Evolutionary conservation across 2,113 vertebrate species (phyloP).

Genomic region (Lycocorax pyrrhopterus): DNA sequence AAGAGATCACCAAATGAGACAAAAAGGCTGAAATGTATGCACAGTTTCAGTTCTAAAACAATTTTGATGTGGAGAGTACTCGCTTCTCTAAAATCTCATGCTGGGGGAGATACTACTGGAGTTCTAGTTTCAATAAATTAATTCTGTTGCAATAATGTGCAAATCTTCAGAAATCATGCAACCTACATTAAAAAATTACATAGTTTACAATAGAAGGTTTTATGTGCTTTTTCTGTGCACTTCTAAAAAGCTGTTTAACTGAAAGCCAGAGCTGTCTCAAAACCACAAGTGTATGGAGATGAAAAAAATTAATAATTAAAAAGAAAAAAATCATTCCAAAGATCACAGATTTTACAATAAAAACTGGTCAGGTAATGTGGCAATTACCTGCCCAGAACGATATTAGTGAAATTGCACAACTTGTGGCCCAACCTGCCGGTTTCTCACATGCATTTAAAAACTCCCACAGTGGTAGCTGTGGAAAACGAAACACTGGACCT

Average conservation of each 20-base stretch:
- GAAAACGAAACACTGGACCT: not conserved
- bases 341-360: not conserved
- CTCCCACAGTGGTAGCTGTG: not conserved
- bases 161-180: not conserved
- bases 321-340: not conserved
- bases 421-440: rapidly evolving
- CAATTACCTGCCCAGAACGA: not conserved
- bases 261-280: not conserved
- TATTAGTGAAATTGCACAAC: not conserved
- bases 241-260: not conserved
- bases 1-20: not conserved
- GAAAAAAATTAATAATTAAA: not conserved
- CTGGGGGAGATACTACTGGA: not conserved
- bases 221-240: not conserved
- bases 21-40: not conserved
- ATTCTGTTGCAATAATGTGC: not conserved
- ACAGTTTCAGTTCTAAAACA: not conserved
- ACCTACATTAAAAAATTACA: not conserved
- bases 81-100: not conserved
- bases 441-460: not conserved
- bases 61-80: not conserved
- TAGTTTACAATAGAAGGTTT: not conserved
- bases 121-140: not conserved
- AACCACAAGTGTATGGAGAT: not conserved
- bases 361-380: rapidly evolving